A percentile compares a stretch with the other conserved stretches of the same genome.
Evolutionary conservation across 2,113 vertebrate species (phyloP).

Genomic region (Paedocypris sp.): DNA sequence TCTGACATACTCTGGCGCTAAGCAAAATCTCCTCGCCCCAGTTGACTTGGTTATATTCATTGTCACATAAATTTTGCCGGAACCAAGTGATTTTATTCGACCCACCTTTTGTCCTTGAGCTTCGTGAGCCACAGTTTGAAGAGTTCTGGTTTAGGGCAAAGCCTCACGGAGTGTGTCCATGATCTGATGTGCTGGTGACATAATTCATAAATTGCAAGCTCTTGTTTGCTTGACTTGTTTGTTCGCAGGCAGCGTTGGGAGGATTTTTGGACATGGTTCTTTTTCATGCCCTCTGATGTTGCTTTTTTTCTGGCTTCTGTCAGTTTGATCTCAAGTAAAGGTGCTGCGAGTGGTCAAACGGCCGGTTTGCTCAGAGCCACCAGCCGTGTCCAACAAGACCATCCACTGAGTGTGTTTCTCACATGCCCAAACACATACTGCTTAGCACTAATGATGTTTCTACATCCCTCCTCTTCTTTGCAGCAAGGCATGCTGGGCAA

Average conservation of each 20-base stretch:
- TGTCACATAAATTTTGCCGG: no score
- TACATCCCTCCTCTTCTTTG: not conserved
- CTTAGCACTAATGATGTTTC: not conserved
- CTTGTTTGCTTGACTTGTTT: not conserved
- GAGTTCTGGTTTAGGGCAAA: not conserved
- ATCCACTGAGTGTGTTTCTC: not conserved
- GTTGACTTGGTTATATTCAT: no score
- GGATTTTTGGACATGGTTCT: not conserved
- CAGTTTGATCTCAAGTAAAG: not conserved
- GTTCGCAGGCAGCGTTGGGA: constrained; percentile 5
- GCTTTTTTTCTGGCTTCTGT: no score
- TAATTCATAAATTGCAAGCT: not conserved
- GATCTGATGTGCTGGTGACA: not conserved
- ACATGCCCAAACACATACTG: not conserved
- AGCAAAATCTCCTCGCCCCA: no score
- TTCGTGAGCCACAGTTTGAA: no score
- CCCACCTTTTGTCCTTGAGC: no score
- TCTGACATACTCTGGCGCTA: no score
- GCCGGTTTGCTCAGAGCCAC: not conserved
- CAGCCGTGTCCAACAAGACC: not conserved
- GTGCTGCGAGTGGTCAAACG: constrained; percentile 6
- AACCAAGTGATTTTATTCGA: no score
- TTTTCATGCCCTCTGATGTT: no score
- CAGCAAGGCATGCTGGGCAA: not conserved
- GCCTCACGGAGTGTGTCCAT: not conserved